phyloP scores from a whole-genome alignment of 2,888 invertebrate species.

The Tenthredo livida region DNA sequence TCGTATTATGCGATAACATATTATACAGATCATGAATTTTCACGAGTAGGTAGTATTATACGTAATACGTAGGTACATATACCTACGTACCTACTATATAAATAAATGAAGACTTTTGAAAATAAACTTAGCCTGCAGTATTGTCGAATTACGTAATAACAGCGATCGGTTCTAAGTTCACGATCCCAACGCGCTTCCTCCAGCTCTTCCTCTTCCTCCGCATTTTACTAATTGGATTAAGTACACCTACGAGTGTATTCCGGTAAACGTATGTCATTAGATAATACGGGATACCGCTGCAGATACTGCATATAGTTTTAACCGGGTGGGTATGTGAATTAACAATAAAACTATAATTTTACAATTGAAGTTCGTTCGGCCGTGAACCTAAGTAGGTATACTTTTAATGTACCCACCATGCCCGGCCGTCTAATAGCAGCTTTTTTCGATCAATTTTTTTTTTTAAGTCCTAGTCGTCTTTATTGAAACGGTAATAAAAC shows the following conservation, averaged over 20 bases:
- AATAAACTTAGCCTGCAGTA: background rate
- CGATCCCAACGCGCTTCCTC: slow-evolving; percentile 3
- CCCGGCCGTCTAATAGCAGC: background rate
- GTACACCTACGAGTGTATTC: slow-evolving; percentile 1
- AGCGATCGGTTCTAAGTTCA: background rate
- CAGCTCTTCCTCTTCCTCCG: no score
- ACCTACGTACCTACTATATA: background rate
- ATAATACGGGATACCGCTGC: background rate
- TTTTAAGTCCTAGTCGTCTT: background rate
- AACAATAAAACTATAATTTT: background rate
- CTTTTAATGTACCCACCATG: background rate
- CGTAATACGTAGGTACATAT: background rate
- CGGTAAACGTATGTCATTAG: background rate
- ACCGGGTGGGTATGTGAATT: background rate
- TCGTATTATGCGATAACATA: background rate
- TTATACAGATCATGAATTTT: background rate
- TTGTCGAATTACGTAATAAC: background rate
- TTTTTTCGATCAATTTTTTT: background rate
- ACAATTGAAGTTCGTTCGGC: background rate
- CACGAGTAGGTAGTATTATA: background rate
- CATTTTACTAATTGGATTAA: background rate
- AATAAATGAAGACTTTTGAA: background rate
- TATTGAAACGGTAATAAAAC: slow-evolving; percentile 3
- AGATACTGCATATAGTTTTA: background rate
- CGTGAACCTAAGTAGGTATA: background rate